These are phyloP conservation scores for Gallinago solitaria DNA, from an alignment of 2,797 vertebrate genomes.

Conservation along the genomic window DNA sequence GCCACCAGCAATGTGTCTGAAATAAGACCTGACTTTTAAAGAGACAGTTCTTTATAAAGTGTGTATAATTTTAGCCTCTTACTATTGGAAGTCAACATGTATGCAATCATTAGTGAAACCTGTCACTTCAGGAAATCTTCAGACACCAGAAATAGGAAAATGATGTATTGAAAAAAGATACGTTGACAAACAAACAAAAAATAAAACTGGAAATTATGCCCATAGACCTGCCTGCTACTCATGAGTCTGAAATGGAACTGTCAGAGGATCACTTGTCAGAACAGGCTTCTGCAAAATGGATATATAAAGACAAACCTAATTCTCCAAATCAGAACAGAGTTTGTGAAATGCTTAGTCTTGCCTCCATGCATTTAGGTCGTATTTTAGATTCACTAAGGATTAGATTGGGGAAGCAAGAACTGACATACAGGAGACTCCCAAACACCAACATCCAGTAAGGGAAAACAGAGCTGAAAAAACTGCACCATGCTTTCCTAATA, in stretches of 20 bases:
- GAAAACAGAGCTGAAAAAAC: background rate
- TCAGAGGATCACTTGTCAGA: background rate
- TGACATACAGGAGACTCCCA: background rate
- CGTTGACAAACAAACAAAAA: background rate
- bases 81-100: background rate
- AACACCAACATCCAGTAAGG: background rate
- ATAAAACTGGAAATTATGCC: background rate
- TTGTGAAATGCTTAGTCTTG: background rate
- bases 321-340: background rate
- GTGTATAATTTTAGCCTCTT: conserved; percentile 47
- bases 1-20: conserved; percentile 38
- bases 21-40: conserved; percentile 63
- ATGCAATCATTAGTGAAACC: background rate
- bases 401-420: background rate
- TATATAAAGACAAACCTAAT: background rate
- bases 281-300: background rate
- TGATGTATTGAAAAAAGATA: background rate
- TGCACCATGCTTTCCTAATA: background rate
- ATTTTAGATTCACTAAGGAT: background rate
- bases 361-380: background rate
- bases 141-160: background rate
- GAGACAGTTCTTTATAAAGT: conserved; percentile 22
- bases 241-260: background rate
- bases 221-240: background rate
- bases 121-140: background rate